Base-by-base conservation (phyloP, 2,113 vertebrate genomes). In the Corythornis madagascariensis region DNA sequence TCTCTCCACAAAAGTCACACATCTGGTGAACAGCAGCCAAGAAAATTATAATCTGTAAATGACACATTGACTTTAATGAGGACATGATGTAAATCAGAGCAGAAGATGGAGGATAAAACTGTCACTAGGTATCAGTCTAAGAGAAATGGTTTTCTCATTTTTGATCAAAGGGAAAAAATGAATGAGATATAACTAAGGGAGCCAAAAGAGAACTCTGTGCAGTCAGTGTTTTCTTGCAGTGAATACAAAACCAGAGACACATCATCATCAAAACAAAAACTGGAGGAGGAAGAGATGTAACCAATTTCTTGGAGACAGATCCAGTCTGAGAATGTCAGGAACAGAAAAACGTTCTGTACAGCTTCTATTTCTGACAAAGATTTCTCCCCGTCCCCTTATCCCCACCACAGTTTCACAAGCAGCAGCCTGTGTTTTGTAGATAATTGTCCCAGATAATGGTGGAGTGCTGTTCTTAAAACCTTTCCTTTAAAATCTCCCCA, bases 241-340 rank as follows among this genome's bases (percentile, higher is more conserved):
- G 22, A 72, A 38, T 6, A 3, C 3, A 50, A 52, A 66, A 48
- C 6, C n/a, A 71, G 35, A 21, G 16, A 59, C 24, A 13, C 2
- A 10, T 4, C 11, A 11, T n/a, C 8, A 33, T 7, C 11, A 40
- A 31, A 88, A 57, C 2, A 50, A 52, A 29, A 43, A 2, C n/a
- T 10, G 6, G 7, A 18, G 9, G 13, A 64, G 2, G 11, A 78
- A 69, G 16, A 3, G 4, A 16, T 40, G 6, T 29, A 64, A 15
- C 7, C 45, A 21, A 33, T 48, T 26, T 22, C 50, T 69, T 16
- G 12, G 53, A 69, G 18, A 57, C 13, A 64, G 11, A 33, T 24
- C 7, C 16, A 40, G 28, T 7, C 25, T 1, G 0, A 7, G 7
- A 64, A 59, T 29, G 12, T 31, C 1, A 0, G 28, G 19, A 84